A percentile compares a stretch with the other conserved stretches of the same genome.
These are phyloP conservation scores for Smithornis capensis DNA, from an alignment of 2,113 vertebrate species.

Conservation along the genomic window DNA sequence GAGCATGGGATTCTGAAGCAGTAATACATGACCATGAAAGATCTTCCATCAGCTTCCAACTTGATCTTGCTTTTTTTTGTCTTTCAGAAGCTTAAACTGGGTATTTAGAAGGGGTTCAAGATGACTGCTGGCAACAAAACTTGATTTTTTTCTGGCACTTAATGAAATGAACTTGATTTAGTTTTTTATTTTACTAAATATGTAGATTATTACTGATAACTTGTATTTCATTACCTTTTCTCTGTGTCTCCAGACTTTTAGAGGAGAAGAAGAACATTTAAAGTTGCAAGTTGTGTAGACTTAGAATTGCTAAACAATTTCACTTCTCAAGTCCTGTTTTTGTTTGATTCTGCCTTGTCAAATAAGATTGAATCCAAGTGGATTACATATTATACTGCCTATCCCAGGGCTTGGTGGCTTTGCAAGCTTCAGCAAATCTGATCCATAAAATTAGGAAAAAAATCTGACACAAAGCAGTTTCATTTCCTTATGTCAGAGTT, in stretches of 20 bases:
- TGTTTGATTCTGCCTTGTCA: not conserved
- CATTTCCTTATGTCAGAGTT: not conserved
- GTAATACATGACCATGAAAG: not conserved
- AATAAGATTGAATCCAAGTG: not conserved
- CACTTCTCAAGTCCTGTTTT: not conserved
- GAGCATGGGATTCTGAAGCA: not conserved
- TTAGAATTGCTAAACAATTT: not conserved
- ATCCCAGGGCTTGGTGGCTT: not conserved
- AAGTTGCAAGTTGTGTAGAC: not conserved
- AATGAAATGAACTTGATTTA: not conserved
- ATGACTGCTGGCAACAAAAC: not conserved
- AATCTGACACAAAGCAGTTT: not conserved
- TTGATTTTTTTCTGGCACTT: not conserved
- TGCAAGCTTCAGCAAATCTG: slow-evolving; percentile 8
- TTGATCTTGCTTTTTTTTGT: not conserved
- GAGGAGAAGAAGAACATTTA: not conserved
- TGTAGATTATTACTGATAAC: not conserved
- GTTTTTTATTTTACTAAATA: not conserved
- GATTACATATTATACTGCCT: not conserved
- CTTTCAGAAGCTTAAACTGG: not conserved
- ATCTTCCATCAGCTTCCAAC: not conserved
- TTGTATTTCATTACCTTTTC: not conserved
- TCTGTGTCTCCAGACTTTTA: not conserved
- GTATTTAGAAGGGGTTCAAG: not conserved
- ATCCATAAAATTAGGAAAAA: not conserved